phyloP scores from a whole-genome alignment of 1,140 invertebrate genomes.

The Aphaenogaster ashmeadi region DNA sequence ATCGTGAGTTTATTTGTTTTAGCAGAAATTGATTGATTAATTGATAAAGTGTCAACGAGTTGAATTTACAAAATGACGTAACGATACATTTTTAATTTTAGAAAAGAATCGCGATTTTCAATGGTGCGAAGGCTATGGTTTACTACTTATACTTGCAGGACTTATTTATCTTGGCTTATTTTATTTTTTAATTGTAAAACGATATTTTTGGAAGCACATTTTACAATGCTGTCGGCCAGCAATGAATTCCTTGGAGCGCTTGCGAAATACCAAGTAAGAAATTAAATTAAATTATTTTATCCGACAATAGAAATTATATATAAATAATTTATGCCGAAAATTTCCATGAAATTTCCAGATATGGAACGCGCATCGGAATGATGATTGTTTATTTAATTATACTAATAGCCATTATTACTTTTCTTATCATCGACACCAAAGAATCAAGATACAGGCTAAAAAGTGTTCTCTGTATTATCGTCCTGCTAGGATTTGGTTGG shows the following conservation, averaged over 20 bases:
- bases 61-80: background rate
- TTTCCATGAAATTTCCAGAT: slow-evolving; percentile 63
- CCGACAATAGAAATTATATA: background rate
- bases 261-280: slow-evolving; percentile 68
- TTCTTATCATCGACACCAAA: slow-evolving; percentile 90
- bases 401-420: slow-evolving; percentile 87
- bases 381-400: slow-evolving; percentile 80
- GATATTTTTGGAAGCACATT: slow-evolving; percentile 86
- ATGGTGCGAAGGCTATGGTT: slow-evolving; percentile 92
- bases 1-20: slow-evolving; percentile 54
- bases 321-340: background rate
- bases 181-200: slow-evolving; percentile 90
- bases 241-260: background rate
- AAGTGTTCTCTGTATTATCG: slow-evolving; percentile 89
- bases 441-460: slow-evolving; percentile 89
- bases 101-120: slow-evolving; percentile 76
- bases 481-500: slow-evolving; percentile 87
- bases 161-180: slow-evolving; percentile 90
- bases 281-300: background rate
- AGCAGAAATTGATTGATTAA: background rate
- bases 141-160: slow-evolving; percentile 90
- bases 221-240: slow-evolving; percentile 41
- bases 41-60: background rate
- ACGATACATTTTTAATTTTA: slow-evolving; percentile 72
- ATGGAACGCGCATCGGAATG: slow-evolving; percentile 3